These are phyloP conservation scores for Trichosurus vulpecula DNA, from an alignment of 2,797 vertebrate genomes.

Conservation along the genomic window DNA sequence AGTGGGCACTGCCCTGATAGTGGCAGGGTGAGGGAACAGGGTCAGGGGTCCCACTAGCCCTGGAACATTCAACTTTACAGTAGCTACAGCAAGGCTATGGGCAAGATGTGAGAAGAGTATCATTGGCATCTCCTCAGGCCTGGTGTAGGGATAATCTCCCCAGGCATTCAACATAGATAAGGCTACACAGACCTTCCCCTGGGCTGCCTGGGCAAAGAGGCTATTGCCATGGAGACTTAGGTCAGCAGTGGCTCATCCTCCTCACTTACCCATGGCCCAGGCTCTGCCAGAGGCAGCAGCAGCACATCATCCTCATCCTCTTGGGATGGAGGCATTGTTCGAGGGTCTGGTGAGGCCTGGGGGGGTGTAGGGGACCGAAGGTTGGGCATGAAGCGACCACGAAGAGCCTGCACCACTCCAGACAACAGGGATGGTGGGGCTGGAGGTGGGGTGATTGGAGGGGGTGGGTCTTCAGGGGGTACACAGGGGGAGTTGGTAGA, in stretches of 20 bases:
- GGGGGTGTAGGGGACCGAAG: constrained; percentile 54
- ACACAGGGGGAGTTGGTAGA: constrained; percentile 42
- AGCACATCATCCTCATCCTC: constrained; percentile 91
- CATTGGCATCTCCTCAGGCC: not conserved
- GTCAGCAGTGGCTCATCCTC: constrained; percentile 80
- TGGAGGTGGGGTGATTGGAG: constrained; percentile 24
- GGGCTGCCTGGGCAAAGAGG: not conserved
- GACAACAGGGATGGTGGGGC: constrained; percentile 71
- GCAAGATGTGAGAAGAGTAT: not conserved
- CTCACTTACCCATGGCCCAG: constrained; percentile 51
- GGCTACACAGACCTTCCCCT: not conserved
- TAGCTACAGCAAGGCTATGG: not conserved
- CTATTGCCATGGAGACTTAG: constrained; percentile 44
- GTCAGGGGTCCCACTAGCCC: not conserved
- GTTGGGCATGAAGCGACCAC: constrained; percentile 74
- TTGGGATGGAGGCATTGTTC: constrained; percentile 49
- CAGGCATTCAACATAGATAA: not conserved
- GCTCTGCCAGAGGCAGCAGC: constrained; percentile 90
- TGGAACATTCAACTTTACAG: constrained; percentile 40
- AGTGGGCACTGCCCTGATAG: not conserved
- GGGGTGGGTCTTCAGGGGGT: constrained; percentile 20
- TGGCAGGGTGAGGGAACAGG: not conserved
- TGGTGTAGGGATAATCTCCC: not conserved
- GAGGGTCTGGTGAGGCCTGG: constrained; percentile 46
- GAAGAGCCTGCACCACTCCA: constrained; percentile 78